Base-by-base conservation (phyloP, 2,888 invertebrate species). In the Pelosia muscerda region DNA sequence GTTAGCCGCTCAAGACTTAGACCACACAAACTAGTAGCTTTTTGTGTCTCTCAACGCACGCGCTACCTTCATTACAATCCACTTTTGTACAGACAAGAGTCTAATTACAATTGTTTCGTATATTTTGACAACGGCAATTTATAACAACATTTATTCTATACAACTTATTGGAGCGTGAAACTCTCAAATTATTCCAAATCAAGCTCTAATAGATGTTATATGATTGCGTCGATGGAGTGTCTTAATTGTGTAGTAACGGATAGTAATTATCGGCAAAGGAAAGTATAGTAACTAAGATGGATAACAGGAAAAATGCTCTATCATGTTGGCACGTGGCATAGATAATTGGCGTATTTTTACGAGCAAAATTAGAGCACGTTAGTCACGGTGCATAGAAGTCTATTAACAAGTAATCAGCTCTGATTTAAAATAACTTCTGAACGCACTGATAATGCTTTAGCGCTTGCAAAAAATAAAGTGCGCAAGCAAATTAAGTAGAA, bases 91-190 rank as follows among this genome's bases (percentile, higher is more conserved):
- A 81, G 79, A 94, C 92, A 93, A 94, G 91, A 90, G 90, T 78
- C 90, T 92, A 92, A 94, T 95, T 93, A 95, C 90, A 82, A 91
- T 90, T 93, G 93, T 95, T 90, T 90, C 88, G 84, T 87, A 88
- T 89, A 89, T 93, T 94, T 94, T 93, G 94, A 94, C 94, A 94
- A 92, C 88, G 75, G 85, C 89, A 86, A 95, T 94, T 94, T 95
- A 91, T 94, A 90, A 93, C 84, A 73, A 81, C 83, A 85, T 90
- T 88, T 88, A 84, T 78, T 75, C 74, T 70, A 84, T 83, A 78
- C 82, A 75, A 78, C 71, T 88, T 89, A 91, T 90, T 88, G 88
- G 87, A 84, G 85, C 88, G 83, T 82, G 81, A 86, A 84, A 81
- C 81, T 84, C 83, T 79, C 76, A 81, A 83, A 82, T 80, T 84